Percentiles rank a stretch among this genome's conserved stretches.
Evolutionary conservation across 2,113 vertebrate genomes (phyloP).

Genomic region (Anhinga rufa): DNA sequence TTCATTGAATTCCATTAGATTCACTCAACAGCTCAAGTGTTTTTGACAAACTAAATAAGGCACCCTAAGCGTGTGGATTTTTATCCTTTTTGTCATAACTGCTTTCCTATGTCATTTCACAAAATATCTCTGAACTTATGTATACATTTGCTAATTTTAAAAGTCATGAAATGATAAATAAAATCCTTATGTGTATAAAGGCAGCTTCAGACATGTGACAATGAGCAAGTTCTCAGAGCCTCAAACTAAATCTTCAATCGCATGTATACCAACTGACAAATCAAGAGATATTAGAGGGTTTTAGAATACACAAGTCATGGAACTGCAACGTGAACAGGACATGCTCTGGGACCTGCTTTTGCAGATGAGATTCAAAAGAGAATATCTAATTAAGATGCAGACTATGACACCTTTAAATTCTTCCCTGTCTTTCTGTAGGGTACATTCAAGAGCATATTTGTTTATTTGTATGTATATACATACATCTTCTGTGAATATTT

Average conservation of each 20-base stretch:
- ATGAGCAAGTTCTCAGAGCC: not conserved
- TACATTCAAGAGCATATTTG: not conserved
- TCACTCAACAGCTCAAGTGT: conserved; percentile 16
- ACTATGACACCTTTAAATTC: not conserved
- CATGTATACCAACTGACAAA: not conserved
- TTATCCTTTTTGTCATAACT: conserved; percentile 17
- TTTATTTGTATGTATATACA: not conserved
- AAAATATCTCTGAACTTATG: not conserved
- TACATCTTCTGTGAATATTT: not conserved
- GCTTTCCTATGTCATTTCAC: conserved; percentile 4
- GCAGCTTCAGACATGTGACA: not conserved
- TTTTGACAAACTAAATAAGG: conserved; percentile 63
- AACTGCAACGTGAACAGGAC: not conserved
- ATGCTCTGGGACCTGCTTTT: not conserved
- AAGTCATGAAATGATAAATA: conserved; percentile 8
- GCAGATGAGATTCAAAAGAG: not conserved
- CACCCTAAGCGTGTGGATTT: conserved; percentile 9
- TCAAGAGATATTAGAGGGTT: not conserved
- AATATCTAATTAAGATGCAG: not conserved
- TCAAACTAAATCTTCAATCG: not conserved
- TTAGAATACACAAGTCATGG: not conserved
- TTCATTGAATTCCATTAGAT: conserved; percentile 55
- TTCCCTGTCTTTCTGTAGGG: not conserved
- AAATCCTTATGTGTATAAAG: not conserved
- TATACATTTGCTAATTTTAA: not conserved